Evolutionary conservation across 2,888 invertebrate genomes (phyloP).

Genomic region (Quadriops clusia): DNA sequence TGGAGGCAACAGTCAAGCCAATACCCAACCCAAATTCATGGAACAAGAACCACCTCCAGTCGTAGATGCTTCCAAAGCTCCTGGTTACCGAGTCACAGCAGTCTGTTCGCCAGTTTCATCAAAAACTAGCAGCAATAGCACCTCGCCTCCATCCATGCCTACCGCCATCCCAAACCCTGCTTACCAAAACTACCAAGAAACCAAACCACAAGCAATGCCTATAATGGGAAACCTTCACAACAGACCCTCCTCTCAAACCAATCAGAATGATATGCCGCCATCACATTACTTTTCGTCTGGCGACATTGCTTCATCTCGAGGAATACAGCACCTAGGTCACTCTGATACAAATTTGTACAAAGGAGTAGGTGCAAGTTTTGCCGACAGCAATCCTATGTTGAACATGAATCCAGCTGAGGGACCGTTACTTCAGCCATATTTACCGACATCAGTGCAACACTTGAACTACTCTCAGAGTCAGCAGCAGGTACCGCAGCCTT

Average conservation of each 20-base stretch:
- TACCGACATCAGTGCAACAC: conserved; percentile 24
- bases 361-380: conserved; percentile 17
- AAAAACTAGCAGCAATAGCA: conserved; percentile 44
- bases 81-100: conserved; percentile 73
- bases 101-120: conserved; percentile 67
- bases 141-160: conserved; percentile 42
- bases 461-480: conserved; percentile 31
- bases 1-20: conserved; percentile 31
- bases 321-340: conserved; percentile 18
- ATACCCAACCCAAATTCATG: conserved; percentile 37
- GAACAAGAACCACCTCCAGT: conserved; percentile 42
- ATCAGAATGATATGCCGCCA: conserved; percentile 19
- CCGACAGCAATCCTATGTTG: conserved; percentile 27
- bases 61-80: conserved; percentile 84
- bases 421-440: conserved; percentile 29
- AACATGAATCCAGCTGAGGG: conserved; percentile 36
- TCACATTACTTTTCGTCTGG: conserved; percentile 17
- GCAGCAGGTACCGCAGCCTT: conserved; percentile 25
- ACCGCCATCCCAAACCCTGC: conserved; percentile 21
- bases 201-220: conserved; percentile 25
- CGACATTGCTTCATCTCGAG: conserved; percentile 17
- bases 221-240: conserved; percentile 30
- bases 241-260: conserved; percentile 22
- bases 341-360: conserved; percentile 24
- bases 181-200: conserved; percentile 27